Percentiles rank a stretch among this genome's conserved stretches.
Conservation (phyloP, 1,140 invertebrate species). For the Drosophila rufa region DNA sequence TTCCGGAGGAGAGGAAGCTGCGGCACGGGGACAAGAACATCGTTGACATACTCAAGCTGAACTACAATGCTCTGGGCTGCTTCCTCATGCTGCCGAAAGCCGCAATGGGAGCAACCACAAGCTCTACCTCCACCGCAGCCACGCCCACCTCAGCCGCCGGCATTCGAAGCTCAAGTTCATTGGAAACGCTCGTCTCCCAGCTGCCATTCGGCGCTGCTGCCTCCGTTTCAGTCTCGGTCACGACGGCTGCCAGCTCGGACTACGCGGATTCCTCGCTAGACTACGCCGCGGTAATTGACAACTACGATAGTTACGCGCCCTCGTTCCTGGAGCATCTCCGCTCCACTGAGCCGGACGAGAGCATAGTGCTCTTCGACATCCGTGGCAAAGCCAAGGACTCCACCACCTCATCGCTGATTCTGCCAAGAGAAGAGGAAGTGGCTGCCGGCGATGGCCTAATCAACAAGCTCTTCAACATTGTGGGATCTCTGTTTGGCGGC, state of each 20-base stretch:
- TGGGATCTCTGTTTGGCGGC: conserved; percentile 71
- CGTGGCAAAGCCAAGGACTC: not conserved
- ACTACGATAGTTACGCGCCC: conserved; percentile 55
- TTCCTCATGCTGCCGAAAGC: conserved; percentile 77
- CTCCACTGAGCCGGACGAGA: conserved; percentile 61
- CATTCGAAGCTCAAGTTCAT: conserved; percentile 73
- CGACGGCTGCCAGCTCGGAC: conserved; percentile 55
- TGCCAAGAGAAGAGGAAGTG: conserved; percentile 18
- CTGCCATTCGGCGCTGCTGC: conserved; percentile 32
- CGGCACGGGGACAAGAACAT: conserved; percentile 78
- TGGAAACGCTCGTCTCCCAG: conserved; percentile 65
- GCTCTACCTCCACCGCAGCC: conserved; percentile 16
- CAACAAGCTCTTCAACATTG: conserved; percentile 69
- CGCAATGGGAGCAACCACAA: conserved; percentile 45
- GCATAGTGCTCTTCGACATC: conserved; percentile 78
- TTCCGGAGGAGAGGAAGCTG: conserved; percentile 42
- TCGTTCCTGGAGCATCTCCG: conserved; percentile 66
- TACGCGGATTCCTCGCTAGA: conserved; percentile 65
- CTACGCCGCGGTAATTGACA: conserved; percentile 59
- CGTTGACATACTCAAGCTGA: conserved; percentile 76
- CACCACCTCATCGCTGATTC: too few relatives aligned
- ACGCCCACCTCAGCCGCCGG: conserved; percentile 27
- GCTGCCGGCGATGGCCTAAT: conserved; percentile 51
- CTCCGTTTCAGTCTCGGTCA: conserved; percentile 56
- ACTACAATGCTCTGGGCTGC: conserved; percentile 77